Evolutionary conservation across 2,113 vertebrate species (phyloP), one percentile per base, ranked within the genome.

Genomic region (Tragelaphus strepsiceros): DNA sequence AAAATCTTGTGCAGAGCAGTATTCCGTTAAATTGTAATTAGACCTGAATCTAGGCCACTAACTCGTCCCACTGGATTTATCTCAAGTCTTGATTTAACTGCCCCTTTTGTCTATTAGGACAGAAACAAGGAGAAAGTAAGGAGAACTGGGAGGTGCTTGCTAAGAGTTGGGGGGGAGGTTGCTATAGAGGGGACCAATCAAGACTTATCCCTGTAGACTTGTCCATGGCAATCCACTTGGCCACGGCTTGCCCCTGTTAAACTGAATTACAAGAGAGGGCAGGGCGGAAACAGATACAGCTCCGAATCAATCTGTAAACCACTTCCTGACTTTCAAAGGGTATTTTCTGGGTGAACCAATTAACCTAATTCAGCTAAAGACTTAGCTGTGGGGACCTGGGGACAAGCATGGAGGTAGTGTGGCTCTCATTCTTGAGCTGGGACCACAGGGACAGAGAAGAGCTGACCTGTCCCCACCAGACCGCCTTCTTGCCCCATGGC

Each of bases 41-140:
- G 93, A 94, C 53, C 96, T 74, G 97, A 95, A 97, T 96, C 94
- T 96, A 97, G 93, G 96, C 93, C 97, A 94, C 95, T 91, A 91
- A 92, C 93, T 95, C 5, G 2, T 92, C 97, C 94, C 89, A 84
- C 77, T 53, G 91, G 94, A 94, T 94, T 97, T 94, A 94, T 95
- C 94, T 96, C 94, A 51, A 80, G 46, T 95, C 87, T 94, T 96
- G 94, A 87, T 90, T 96, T 94, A 96, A 82, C 84, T 96, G 54
- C 11, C 90, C 87, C 59, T 77, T 97, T 96, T 96, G 90, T 96
- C 87, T 92, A 78, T 86, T 64, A 97, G 96, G 92, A 92, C 53
- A 94, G 86, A 93, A 94, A 90, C 39, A 51, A 91, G 84, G 80
- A 87, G 81, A 84, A 59, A 74, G 43, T 24, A 30, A 78, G 49